phyloP scores from a whole-genome alignment of 1,140 invertebrate genomes.

The Pygmarrhopalites habei region DNA sequence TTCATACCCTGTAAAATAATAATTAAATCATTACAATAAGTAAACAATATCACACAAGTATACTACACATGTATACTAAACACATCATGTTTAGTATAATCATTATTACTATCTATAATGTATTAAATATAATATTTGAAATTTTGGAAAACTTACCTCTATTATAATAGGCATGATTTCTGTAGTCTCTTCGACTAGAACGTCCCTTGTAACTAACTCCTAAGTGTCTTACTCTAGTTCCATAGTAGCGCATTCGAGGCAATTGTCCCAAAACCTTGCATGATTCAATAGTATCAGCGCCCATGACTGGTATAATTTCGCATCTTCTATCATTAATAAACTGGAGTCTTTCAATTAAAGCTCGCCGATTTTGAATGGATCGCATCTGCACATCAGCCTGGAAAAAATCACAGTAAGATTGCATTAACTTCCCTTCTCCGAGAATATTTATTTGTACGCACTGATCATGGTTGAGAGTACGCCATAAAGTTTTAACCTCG shows the following conservation, averaged over 20 bases:
- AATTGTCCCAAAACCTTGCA: slow-evolving; percentile 13
- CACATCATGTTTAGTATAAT: too few species aligned
- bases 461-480: too few species aligned
- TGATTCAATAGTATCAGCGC: slow-evolving; percentile 5
- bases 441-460: too few species aligned
- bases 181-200: not conserved
- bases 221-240: slow-evolving; percentile 1
- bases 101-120: too few species aligned
- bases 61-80: not conserved
- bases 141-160: slow-evolving; percentile 18
- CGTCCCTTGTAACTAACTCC: not conserved
- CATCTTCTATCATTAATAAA: slow-evolving; percentile 19
- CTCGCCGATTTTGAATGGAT: slow-evolving; percentile 14
- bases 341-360: slow-evolving; percentile 15
- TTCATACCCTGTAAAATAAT: slow-evolving; percentile 10
- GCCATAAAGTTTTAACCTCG: too few species aligned
- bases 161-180: slow-evolving; percentile 19
- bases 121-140: too few species aligned
- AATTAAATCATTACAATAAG: not conserved
- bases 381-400: slow-evolving; percentile 21
- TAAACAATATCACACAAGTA: not conserved
- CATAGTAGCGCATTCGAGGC: slow-evolving; percentile 18
- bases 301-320: slow-evolving; percentile 15
- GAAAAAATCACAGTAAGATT: not conserved
- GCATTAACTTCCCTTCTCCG: not conserved